Base-by-base conservation (phyloP, 53 echinoderm and acorn worm species). In the Arbacia lixula region DNA sequence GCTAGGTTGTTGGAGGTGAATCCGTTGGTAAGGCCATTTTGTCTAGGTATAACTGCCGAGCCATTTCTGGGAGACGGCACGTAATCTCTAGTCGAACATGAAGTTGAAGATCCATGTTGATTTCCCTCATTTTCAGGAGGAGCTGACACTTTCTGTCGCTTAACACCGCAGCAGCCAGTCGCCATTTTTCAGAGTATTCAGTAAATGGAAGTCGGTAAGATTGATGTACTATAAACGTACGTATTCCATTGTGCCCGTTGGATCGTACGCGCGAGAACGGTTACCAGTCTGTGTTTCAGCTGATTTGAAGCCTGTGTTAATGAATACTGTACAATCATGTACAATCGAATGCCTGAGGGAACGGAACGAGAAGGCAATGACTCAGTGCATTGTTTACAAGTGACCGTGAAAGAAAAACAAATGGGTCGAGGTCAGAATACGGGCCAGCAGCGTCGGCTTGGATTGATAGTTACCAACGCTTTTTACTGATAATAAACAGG, bases 91-190 rank as follows among this genome's bases (percentile, higher is more conserved):
- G 55, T 35, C 35, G 76, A 76, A 35, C 34, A 76, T 21, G 76
- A 76, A 32, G 76, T 35, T 16, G 76, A 76, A 76, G 76, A 54
- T 56, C 76, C 57, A 36, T 76, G 76, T 17, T 76, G 76, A 36
- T 76, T 76, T 55, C 91, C 86, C 32, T 95, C 92, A 66, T 89
- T 95, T 91, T 95, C 95, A 57, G 95, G 84, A 84, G 95, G 95
- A 58, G 90, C 91, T 42, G 95, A 97, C 16, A 97, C 92, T 92
- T 94, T 97, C 62, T 97, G 97, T 39, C 97, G 92, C 77, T 97
- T 97, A 9, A 97, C 97, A 71, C 97, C 97, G 90, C 97, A 97
- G 76, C 97, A 97, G 80, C 97, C 91, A 76, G 97, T 93, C 94
- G 97, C 97, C 97, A 97, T 97, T 86, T 97, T 97, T 34, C 64